Base-by-base conservation (phyloP, 92 coral and sea anemone species). In the Hydrozoanthus gracilis region DNA sequence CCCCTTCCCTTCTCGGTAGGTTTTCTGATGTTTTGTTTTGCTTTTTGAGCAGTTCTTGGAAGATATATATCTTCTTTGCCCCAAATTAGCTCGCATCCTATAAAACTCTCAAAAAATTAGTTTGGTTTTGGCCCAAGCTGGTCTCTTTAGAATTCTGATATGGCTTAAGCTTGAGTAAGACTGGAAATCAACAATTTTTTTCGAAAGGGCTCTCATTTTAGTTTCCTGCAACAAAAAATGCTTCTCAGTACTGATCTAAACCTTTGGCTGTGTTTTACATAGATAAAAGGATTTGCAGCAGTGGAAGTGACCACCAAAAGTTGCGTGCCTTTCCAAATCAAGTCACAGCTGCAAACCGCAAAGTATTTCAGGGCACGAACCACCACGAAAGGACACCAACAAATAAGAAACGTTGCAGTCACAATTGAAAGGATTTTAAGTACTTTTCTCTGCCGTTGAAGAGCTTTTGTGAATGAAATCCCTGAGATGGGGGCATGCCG, bases 361-460 rank as follows among this genome's bases (percentile, higher is more conserved):
- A 74, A 49, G 18, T 74, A 50, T 60, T 12, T 50, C 44, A 74
- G 39, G 51, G 79, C 44, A 5, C 79, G 79, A 6, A 74, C 79
- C 3, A 16, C 79, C 79, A 74, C 79, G 10, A 74, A 74, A 4
- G 61, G 79, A 8, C 44, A 74, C 79, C 79, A 74, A 74, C 79
- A 74, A 51, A 51, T 14, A 6, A 74, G 79, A 74, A 74, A 74
- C 11, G 45, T 5, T 74, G 39, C 79, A 48, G 79, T 74, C 16
- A 74, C 9, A 49, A 74, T 60, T 15, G 61, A 74, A 4, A 74
- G 79, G 48, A 74, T 74, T 60, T 74, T 74, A 45, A 48, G 18
- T 48, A 74, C 79, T 3, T 74, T 74, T 50, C 18, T 74, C 79
- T 74, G 79, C 79, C 79, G 79, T 50, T 74, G 27, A 44, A 74